Evolutionary conservation across 2,888 invertebrate genomes (phyloP).

Genomic region (Malacosoma neustria): DNA sequence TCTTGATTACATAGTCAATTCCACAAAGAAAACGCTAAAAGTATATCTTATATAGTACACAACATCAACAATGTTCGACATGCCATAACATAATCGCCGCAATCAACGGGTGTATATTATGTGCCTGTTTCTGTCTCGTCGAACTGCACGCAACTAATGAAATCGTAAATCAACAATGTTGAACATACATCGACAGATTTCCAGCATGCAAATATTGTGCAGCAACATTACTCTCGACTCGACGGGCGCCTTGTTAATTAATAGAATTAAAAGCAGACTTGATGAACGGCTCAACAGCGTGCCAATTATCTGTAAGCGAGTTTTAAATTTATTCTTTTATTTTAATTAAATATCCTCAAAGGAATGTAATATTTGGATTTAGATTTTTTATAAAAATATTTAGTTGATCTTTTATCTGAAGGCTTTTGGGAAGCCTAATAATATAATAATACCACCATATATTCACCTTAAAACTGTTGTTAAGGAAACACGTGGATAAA

Average conservation of each 20-base stretch:
- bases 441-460: too few species aligned
- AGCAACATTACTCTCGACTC: constrained; percentile 39
- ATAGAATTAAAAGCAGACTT: constrained; percentile 46
- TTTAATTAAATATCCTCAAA: background rate
- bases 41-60: too few species aligned
- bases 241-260: constrained; percentile 46
- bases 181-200: constrained; percentile 54
- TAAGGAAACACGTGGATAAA: too few species aligned
- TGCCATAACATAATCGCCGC: constrained; percentile 26
- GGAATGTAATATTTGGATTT: background rate
- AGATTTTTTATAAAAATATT: too few species aligned
- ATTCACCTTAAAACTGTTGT: too few species aligned
- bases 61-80: too few species aligned
- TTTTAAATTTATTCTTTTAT: constrained; percentile 9
- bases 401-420: too few species aligned
- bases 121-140: constrained; percentile 38
- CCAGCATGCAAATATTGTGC: constrained; percentile 43
- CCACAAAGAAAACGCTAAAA: too few species aligned
- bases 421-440: too few species aligned
- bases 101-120: constrained; percentile 31
- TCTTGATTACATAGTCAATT: too few species aligned
- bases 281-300: constrained; percentile 34
- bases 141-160: constrained; percentile 50
- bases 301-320: constrained; percentile 26
- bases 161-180: constrained; percentile 63